Conservation (phyloP, 2,113 vertebrate species). For the Strigops habroptila region DNA sequence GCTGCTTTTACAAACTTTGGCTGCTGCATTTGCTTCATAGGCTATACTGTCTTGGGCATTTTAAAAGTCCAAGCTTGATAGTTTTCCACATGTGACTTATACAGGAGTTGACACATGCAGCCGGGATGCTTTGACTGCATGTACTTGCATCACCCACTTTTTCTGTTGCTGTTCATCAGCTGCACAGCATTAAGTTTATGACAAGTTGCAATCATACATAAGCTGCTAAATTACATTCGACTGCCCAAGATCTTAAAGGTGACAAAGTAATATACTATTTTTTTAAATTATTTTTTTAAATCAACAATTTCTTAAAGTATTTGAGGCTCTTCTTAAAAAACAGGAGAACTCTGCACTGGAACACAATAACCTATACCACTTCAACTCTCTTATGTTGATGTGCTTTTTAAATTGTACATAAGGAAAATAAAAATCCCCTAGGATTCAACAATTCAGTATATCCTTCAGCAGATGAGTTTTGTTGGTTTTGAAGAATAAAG, state of each 20-base stretch:
- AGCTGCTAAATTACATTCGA: background rate
- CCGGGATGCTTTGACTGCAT: background rate
- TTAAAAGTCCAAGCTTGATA: background rate
- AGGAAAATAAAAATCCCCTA: background rate
- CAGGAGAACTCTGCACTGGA: background rate
- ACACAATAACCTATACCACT: background rate
- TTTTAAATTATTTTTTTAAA: background rate
- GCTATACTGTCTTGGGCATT: background rate
- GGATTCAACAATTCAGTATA: background rate
- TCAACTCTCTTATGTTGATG: background rate
- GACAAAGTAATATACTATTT: background rate
- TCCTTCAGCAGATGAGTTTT: background rate
- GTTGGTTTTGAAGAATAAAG: background rate
- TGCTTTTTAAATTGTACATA: background rate
- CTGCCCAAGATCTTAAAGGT: background rate
- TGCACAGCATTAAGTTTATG: background rate
- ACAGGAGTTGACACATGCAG: background rate
- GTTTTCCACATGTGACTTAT: background rate
- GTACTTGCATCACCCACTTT: background rate
- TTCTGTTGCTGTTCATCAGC: background rate
- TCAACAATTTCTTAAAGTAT: background rate
- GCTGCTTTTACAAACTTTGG: background rate
- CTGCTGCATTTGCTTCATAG: background rate
- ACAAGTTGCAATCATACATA: background rate
- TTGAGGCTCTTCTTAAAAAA: background rate